Conservation (phyloP, 2,113 vertebrate species). For the Nycticebus coucang region DNA sequence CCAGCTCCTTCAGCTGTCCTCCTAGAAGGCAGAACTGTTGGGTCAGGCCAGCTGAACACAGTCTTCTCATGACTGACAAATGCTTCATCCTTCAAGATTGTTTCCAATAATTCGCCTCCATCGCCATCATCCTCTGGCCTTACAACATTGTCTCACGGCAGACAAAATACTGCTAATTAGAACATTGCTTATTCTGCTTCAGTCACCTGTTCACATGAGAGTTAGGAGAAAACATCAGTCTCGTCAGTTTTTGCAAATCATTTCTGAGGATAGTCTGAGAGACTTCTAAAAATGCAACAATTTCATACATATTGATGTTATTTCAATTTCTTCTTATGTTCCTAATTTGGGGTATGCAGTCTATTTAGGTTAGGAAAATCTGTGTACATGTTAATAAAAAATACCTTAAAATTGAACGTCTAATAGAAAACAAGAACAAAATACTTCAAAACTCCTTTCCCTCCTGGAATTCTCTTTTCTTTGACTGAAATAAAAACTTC, state of each 20-base stretch:
- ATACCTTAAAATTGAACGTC: not conserved
- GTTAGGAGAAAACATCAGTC: not conserved
- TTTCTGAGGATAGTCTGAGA: not conserved
- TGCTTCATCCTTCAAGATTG: not conserved
- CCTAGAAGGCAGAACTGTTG: not conserved
- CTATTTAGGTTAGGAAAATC: slow-evolving; percentile 37
- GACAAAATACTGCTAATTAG: not conserved
- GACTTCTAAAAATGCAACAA: slow-evolving; percentile 17
- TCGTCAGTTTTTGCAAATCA: not conserved
- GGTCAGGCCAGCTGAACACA: not conserved
- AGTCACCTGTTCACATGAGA: not conserved
- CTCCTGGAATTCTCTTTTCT: slow-evolving; percentile 51
- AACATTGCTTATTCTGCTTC: not conserved
- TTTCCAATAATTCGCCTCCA: not conserved
- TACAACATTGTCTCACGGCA: not conserved
- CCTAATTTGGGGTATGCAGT: not conserved
- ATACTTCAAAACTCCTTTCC: slow-evolving; percentile 32
- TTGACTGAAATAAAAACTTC: slow-evolving; percentile 52
- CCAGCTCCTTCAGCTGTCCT: not conserved
- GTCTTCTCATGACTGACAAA: not conserved
- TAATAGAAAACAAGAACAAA: slow-evolving; percentile 43
- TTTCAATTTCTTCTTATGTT: not conserved
- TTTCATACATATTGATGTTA: not conserved
- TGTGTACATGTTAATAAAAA: slow-evolving; percentile 16
- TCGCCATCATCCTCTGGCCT: not conserved